Evolutionary conservation across 2,888 invertebrate genomes (phyloP), one percentile per base, ranked within the genome.

Genomic region (Aphodius sticticus): DNA sequence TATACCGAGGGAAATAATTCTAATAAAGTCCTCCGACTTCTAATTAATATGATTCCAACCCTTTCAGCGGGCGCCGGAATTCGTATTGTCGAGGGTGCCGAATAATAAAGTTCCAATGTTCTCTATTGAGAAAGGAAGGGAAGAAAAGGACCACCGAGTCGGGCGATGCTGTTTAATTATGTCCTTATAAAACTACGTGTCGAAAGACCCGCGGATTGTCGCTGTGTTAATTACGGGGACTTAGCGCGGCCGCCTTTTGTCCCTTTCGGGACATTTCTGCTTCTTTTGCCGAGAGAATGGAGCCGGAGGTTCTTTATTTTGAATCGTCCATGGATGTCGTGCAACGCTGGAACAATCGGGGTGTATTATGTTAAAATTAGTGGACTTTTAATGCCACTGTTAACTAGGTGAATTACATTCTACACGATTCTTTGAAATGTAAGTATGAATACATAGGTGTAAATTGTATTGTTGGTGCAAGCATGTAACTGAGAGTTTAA

Each of bases 21-120:
- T 85, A 87, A 87, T 86, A 86, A 86, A 87, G 86, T 85, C 86
- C 84, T 85, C 85, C 85, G 82, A 85, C 86, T 85, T 86, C 86
- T 86, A 86, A 86, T 86, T 87, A 86, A 86, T 86, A 85, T 86
- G 76, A 78, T 78, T 85, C 84, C 85, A 86, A 86, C 86, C 87
- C 86, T 86, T 86, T 84, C 81, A 82, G 80, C 75, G 69, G 83
- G 81, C 83, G 81, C 38, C 16, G 85, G 86, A 86, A 86, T 86
- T 84, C 84, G 85, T 85, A 86, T 86, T 86, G 86, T 86, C 86
- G 86, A 84, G 85, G 85, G 84, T 83, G 82, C 76, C 16, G 70
- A 70, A 53, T 53, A 53, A 53, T 53, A 53, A 53, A 53, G 53
- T 53, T 53, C 53, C 53, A 53, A 53, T 53, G 53, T 53, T 53